Evolutionary conservation across 2,113 vertebrate genomes (phyloP), one percentile per base, ranked within the genome.

Genomic region (Limnothrissa miodon): DNA sequence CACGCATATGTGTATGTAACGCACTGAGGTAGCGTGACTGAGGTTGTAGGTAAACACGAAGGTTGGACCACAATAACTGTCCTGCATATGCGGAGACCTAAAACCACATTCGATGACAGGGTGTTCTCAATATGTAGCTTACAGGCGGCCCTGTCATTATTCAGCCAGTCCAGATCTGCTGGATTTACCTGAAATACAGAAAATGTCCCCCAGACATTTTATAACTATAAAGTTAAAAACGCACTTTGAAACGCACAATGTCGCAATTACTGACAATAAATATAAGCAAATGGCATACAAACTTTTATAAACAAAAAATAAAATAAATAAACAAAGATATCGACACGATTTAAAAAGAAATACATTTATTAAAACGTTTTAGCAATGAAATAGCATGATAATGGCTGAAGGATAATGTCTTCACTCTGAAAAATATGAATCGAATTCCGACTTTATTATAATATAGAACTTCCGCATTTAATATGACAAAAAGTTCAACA

Each of bases 11-110:
- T 66, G n/a, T n/a, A n/a, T 56, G 36, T 13, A 33, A 33, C 8
- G 29, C 62, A 33, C 62, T 15, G 29, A 70, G 62, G 2, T 70
- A 36, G 62, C 62, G 62, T 29, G n/a, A 70, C 62, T 8, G 62
- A 33, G 62, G 10, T 29, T 70, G 15, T 36, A 70, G 62, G 29
- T 70, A 70, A 70, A 70, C 62, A 70, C 33, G n/a, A 29, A n/a
- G n/a, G 96, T 96, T 92, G 88, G 79, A 84, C 88, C 89, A 90
- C 91, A 90, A 93, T 95, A 97, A 96, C 96, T 97, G 96, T 94
- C 95, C 95, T 89, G 94, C 94, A 93, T 97, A 95, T 97, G 91
- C 86, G 17, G 89, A 95, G 95, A 93, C 94, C 95, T 96, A 94
- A 95, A 95, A 93, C 93, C 94, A 95, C 93, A 90, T 93, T 33